Percentiles rank a stretch among this genome's conserved stretches.
Conservation (phyloP, 2,888 invertebrate genomes). For the Trimorus sp. region DNA sequence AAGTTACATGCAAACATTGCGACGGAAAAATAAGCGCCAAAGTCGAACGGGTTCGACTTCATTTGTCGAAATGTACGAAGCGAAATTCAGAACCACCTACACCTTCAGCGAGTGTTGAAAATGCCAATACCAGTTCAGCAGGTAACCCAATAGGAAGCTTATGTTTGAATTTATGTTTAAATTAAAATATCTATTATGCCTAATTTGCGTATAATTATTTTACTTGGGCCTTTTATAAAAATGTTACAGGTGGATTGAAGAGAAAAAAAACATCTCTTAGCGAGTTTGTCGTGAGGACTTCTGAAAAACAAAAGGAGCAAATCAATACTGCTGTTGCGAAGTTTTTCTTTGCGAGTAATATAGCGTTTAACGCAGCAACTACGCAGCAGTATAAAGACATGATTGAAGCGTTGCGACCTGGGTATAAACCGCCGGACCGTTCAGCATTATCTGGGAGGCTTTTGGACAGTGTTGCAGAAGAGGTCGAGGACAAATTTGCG, state of each 20-base stretch:
- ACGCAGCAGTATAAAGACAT: constrained; percentile 19
- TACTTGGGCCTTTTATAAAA: too few species aligned
- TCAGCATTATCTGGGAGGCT: neutral
- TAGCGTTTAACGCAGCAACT: constrained; percentile 25
- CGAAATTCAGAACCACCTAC: too few species aligned
- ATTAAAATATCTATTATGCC: neutral
- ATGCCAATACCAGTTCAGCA: too few species aligned
- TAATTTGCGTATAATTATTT: too few species aligned
- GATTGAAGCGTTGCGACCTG: constrained; percentile 15
- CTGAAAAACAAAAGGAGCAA: constrained; percentile 13
- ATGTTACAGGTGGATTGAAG: constrained; percentile 1
- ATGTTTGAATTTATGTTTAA: too few species aligned
- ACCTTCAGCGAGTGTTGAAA: too few species aligned
- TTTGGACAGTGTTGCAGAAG: constrained; percentile 25
- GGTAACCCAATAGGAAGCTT: too few species aligned
- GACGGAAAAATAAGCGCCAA: too few species aligned
- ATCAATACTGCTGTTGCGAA: constrained; percentile 19
- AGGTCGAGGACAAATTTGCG: constrained; percentile 6
- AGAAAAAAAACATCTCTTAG: constrained; percentile 16
- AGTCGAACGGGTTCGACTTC: too few species aligned
- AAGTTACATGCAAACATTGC: too few species aligned
- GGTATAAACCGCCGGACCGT: neutral
- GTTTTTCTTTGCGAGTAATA: constrained; percentile 32
- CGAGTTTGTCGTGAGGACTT: constrained; percentile 34
- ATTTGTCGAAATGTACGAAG: too few species aligned